Evolutionary conservation across 2,888 invertebrate species (phyloP).

Genomic region (Eupeodes luniger): DNA sequence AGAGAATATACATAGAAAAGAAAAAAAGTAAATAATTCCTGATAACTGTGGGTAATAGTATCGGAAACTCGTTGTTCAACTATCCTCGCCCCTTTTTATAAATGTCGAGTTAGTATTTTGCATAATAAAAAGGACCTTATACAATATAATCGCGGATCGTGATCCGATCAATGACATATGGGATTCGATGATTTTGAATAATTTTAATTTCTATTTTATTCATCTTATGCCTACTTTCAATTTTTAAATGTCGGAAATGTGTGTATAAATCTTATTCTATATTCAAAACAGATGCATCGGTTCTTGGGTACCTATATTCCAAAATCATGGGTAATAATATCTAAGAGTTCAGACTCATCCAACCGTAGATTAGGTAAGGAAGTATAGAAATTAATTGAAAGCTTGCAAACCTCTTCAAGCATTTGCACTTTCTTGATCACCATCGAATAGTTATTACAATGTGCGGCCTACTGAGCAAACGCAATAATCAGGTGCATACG

Average conservation of each 20-base stretch:
- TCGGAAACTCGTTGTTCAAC: constrained; percentile 71
- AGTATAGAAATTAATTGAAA: constrained; percentile 19
- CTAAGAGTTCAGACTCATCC: not conserved
- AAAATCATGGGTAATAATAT: not conserved
- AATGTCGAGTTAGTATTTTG: constrained; percentile 46
- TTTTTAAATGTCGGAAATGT: constrained; percentile 6
- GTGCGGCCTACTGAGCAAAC: constrained; percentile 17
- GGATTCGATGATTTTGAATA: constrained; percentile 52
- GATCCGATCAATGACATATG: constrained; percentile 73
- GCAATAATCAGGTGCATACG: constrained; percentile 3
- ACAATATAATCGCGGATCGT: constrained; percentile 68
- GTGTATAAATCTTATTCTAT: not conserved
- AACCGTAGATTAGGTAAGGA: not conserved
- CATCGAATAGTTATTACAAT: constrained; percentile 11
- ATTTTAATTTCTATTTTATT: not conserved
- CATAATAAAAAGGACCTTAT: constrained; percentile 57
- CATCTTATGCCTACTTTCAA: not conserved
- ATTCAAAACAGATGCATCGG: not conserved
- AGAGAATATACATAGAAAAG: constrained; percentile 17
- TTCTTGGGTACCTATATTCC: not conserved
- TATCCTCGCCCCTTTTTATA: constrained; percentile 68
- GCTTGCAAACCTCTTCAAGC: constrained; percentile 20
- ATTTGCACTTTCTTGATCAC: constrained; percentile 5
- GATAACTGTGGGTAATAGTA: constrained; percentile 71
- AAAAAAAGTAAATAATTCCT: constrained; percentile 51